phyloP scores from a whole-genome alignment of 2,113 vertebrate genomes.

The Leptobrachium leishanense region DNA sequence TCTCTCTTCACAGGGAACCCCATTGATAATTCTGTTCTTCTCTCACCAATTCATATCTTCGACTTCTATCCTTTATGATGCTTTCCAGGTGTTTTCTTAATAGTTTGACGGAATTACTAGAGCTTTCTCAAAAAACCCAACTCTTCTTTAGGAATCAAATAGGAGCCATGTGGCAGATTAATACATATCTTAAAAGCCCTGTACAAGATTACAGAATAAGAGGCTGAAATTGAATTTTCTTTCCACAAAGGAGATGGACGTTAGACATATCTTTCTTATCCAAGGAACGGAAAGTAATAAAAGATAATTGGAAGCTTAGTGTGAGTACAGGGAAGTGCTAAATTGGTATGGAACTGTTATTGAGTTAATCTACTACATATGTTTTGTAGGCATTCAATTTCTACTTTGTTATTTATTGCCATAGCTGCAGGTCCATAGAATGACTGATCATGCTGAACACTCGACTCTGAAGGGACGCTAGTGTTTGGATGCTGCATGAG shows the following conservation, averaged over 20 bases:
- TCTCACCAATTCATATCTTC: too few relatives aligned
- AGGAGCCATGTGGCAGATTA: not conserved
- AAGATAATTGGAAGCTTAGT: conserved; percentile 53
- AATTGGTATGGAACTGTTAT: conserved; percentile 73
- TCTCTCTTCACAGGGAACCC: too few relatives aligned
- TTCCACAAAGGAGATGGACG: not conserved
- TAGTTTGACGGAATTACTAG: too few relatives aligned
- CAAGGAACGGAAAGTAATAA: conserved; percentile 32
- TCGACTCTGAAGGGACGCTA: too few relatives aligned
- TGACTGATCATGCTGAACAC: too few relatives aligned
- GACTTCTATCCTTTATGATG: too few relatives aligned
- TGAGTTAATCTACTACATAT: conserved; percentile 58
- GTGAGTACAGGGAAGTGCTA: conserved; percentile 68
- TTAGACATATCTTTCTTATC: not conserved
- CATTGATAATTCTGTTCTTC: too few relatives aligned
- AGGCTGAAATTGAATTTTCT: not conserved
- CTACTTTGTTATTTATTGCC: conserved; percentile 45
- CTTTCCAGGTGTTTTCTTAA: too few relatives aligned
- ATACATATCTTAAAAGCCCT: not conserved
- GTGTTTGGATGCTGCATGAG: too few relatives aligned
- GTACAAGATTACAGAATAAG: not conserved
- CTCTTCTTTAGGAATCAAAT: too few relatives aligned
- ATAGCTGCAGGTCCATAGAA: not conserved
- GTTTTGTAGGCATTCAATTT: conserved; percentile 62
- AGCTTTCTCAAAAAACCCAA: too few relatives aligned